Conservation (phyloP, 1,140 invertebrate genomes). For the Caenorhabditis elegans region DNA sequence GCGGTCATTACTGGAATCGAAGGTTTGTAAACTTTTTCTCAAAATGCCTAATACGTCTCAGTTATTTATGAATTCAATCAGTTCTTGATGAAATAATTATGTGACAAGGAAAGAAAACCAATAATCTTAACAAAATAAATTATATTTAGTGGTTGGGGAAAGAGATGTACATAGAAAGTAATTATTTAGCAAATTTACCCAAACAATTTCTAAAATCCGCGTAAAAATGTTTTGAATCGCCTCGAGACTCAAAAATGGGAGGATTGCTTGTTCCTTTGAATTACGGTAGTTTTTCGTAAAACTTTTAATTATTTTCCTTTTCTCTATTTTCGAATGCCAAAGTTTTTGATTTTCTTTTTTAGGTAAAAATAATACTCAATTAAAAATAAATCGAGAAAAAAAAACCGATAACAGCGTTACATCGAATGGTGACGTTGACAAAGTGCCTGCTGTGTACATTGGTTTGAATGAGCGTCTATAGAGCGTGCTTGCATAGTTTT, state of each 20-base stretch:
- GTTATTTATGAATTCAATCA: too few relatives aligned
- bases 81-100: too few relatives aligned
- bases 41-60: too few relatives aligned
- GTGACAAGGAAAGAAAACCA: too few relatives aligned
- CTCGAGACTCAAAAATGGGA: not conserved
- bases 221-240: not conserved
- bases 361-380: too few relatives aligned
- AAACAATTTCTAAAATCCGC: too few relatives aligned
- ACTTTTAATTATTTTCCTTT: not conserved
- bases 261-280: not conserved
- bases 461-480: not conserved
- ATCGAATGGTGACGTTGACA: slow-evolving; percentile 22
- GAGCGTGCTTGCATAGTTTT: not conserved
- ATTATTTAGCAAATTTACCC: too few relatives aligned
- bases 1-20: slow-evolving; percentile 15
- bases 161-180: too few relatives aligned
- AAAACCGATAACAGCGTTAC: not conserved
- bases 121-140: too few relatives aligned
- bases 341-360: too few relatives aligned
- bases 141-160: too few relatives aligned
- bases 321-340: too few relatives aligned
- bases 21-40: not conserved
- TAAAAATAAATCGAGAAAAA: not conserved
- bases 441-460: not conserved
- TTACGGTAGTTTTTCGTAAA: not conserved